A percentile compares a stretch with the other conserved stretches of the same genome.
These are phyloP conservation scores for Polypedilum vanderplanki DNA, from an alignment of 1,140 invertebrate genomes.

Conservation along the genomic window DNA sequence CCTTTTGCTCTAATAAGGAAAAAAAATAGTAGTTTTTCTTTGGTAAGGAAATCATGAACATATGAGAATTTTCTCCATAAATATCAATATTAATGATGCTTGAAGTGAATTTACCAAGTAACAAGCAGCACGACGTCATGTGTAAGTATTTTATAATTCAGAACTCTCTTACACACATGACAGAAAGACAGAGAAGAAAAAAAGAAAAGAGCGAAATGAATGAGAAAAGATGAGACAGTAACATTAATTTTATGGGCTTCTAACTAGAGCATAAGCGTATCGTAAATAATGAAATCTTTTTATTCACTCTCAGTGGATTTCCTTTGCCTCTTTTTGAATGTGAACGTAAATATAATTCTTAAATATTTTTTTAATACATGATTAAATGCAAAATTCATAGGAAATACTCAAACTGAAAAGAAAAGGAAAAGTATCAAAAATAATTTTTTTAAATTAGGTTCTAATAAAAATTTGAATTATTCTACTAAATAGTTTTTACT, in stretches of 20 bases:
- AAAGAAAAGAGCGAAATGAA: not conserved
- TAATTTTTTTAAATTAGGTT: too few species aligned
- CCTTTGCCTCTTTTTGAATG: too few species aligned
- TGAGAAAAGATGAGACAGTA: not conserved
- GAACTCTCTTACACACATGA: constrained; percentile 5
- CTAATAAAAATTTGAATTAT: too few species aligned
- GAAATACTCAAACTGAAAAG: too few species aligned
- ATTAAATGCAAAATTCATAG: too few species aligned
- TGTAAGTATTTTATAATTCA: constrained; percentile 7
- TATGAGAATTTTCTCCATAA: constrained; percentile 7
- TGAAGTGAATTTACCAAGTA: not conserved
- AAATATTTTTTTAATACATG: too few species aligned
- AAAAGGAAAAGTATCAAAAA: too few species aligned
- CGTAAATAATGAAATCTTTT: constrained; percentile 26
- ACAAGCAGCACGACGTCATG: not conserved
- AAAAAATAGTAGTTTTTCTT: not conserved
- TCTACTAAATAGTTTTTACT: too few species aligned
- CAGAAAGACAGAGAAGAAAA: not conserved
- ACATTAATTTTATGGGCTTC: constrained; percentile 23
- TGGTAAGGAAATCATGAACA: not conserved
- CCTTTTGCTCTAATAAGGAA: too few species aligned
- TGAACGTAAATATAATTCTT: too few species aligned
- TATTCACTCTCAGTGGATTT: not conserved
- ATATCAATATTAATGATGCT: constrained; percentile 26
- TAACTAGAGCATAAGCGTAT: constrained; percentile 16